phyloP scores from a whole-genome alignment of 1,140 invertebrate genomes.

The Linepithema humile region DNA sequence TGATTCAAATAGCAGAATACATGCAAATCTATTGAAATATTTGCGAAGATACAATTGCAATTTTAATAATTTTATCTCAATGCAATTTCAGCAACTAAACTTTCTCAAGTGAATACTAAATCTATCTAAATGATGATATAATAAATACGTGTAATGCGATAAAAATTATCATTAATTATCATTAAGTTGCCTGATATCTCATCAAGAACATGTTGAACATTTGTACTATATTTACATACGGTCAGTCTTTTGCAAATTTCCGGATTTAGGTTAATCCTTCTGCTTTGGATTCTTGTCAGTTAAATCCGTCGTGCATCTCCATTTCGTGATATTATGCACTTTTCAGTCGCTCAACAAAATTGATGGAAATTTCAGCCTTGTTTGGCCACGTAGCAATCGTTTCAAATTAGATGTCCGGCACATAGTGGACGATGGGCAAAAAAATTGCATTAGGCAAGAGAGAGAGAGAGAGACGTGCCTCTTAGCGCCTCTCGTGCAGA shows the following conservation, averaged over 20 bases:
- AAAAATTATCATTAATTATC: not conserved
- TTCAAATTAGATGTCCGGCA: not conserved
- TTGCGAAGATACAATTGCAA: not conserved
- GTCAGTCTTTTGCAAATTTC: not conserved
- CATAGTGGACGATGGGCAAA: not conserved
- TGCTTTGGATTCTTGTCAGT: not conserved
- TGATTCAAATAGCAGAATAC: not conserved
- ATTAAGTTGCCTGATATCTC: not conserved
- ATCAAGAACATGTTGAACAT: not conserved
- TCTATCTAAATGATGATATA: no score
- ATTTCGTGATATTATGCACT: not conserved
- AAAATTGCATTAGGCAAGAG: not conserved
- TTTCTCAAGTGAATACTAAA: not conserved
- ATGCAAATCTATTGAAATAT: not conserved
- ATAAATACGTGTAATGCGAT: not conserved
- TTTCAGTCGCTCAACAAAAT: not conserved
- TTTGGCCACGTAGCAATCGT: not conserved
- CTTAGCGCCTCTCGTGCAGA: not conserved
- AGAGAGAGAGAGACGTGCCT: not conserved
- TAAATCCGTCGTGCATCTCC: not conserved
- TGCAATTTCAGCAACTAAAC: not conserved
- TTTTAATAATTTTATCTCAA: not conserved
- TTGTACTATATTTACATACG: conserved; percentile 5
- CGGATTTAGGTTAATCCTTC: conserved; percentile 1
- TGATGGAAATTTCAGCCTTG: not conserved